Conservation (phyloP, 2,888 invertebrate genomes). For the Amaurobius ferox region DNA sequence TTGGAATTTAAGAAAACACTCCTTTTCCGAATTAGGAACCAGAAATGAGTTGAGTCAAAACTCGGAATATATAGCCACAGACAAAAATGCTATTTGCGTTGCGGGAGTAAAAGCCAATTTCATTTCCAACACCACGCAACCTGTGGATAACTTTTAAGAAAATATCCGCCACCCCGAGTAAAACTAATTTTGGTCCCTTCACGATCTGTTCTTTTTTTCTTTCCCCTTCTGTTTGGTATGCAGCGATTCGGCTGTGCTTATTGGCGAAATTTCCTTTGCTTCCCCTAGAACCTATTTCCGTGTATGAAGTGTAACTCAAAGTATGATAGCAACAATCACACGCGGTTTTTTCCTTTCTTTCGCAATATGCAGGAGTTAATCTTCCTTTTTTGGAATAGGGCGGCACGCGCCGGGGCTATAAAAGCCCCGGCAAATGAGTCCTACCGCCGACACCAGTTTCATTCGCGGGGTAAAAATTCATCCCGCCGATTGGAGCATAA, state of each 20-base stretch:
- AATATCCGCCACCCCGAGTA: constrained; percentile 36
- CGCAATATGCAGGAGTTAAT: constrained; percentile 62
- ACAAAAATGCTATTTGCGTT: constrained; percentile 5
- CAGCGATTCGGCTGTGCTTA: constrained; percentile 56
- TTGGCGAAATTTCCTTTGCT: constrained; percentile 62
- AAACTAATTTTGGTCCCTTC: constrained; percentile 64
- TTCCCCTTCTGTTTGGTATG: constrained; percentile 50
- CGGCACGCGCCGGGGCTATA: background rate
- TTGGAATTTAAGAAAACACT: background rate
- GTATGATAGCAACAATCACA: constrained; percentile 69
- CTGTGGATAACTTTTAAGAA: constrained; percentile 42
- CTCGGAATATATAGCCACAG: background rate
- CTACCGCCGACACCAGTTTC: background rate
- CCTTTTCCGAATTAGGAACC: background rate
- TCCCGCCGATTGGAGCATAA: constrained; percentile 57
- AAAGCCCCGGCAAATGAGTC: constrained; percentile 19
- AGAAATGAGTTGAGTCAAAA: constrained; percentile 3
- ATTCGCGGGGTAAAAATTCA: constrained; percentile 28
- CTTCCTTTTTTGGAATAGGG: background rate
- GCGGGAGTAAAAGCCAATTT: constrained; percentile 64
- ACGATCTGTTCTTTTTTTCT: constrained; percentile 68
- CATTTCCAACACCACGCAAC: constrained; percentile 60
- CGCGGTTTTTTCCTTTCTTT: constrained; percentile 14
- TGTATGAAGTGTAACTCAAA: constrained; percentile 66
- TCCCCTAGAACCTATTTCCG: constrained; percentile 22